Percentiles rank a stretch among this genome's conserved stretches.
These are phyloP conservation scores for Pseudoatta argentina DNA, from an alignment of 1,140 invertebrate species.

Conservation along the genomic window DNA sequence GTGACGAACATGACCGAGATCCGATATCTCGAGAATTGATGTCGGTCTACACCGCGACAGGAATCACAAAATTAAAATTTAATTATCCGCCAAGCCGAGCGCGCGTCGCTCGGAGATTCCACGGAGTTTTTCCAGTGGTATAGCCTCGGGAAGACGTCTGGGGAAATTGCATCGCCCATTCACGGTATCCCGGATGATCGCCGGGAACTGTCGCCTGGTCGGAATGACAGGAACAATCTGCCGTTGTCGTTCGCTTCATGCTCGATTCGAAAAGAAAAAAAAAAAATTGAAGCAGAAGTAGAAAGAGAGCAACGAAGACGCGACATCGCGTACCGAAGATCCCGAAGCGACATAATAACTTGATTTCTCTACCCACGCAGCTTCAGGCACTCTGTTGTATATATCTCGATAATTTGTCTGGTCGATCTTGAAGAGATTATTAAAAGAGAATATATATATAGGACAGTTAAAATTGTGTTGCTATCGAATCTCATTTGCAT, in stretches of 20 bases:
- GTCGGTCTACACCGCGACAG: slow-evolving; percentile 61
- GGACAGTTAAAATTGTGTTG: neutral
- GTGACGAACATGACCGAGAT: slow-evolving; percentile 61
- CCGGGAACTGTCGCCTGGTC: slow-evolving; percentile 68
- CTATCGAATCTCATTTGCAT: slow-evolving; percentile 34
- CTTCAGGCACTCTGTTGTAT: neutral
- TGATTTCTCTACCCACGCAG: slow-evolving; percentile 38
- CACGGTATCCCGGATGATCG: slow-evolving; percentile 75
- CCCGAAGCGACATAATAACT: slow-evolving; percentile 48
- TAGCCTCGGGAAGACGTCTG: slow-evolving; percentile 71
- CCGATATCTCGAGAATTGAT: slow-evolving; percentile 75
- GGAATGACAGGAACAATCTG: slow-evolving; percentile 79
- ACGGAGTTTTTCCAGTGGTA: slow-evolving; percentile 66
- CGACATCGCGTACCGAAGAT: slow-evolving; percentile 39
- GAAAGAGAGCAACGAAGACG: slow-evolving; percentile 39
- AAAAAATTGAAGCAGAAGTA: slow-evolving; percentile 11
- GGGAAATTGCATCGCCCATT: slow-evolving; percentile 76
- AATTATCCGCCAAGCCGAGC: slow-evolving; percentile 74
- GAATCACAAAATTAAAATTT: slow-evolving; percentile 80
- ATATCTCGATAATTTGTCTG: slow-evolving; percentile 42
- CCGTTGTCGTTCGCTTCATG: slow-evolving; percentile 77
- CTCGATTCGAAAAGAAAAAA: slow-evolving; percentile 66
- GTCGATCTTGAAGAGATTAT: slow-evolving; percentile 41
- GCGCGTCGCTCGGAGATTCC: slow-evolving; percentile 68
- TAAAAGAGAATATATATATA: slow-evolving; percentile 17